Percentiles rank a stretch among this genome's conserved stretches.
phyloP scores from a whole-genome alignment of 2,797 vertebrate genomes.

The Acanthis flammea region DNA sequence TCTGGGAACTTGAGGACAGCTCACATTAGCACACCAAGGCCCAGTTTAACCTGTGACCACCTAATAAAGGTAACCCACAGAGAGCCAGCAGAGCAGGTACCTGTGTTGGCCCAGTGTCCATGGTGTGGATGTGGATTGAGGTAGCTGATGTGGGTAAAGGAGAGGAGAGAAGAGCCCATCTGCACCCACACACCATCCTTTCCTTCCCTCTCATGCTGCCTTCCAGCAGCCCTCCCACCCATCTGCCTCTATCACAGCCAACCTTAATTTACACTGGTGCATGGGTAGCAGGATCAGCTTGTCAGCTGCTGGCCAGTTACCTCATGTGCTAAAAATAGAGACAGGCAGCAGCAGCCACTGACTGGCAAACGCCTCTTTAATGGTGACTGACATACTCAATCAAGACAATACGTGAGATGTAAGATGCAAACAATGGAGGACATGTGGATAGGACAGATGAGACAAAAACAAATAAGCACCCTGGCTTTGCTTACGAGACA shows the following conservation, averaged over 20 bases:
- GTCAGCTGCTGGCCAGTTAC: conserved; percentile 11
- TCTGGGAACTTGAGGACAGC: background rate
- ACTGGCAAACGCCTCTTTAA: background rate
- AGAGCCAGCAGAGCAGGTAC: background rate
- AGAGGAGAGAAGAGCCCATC: background rate
- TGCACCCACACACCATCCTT: fast-evolving
- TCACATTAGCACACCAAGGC: background rate
- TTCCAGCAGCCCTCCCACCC: background rate
- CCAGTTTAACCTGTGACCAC: background rate
- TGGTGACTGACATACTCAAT: background rate
- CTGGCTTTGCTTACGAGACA: background rate
- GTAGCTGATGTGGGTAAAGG: background rate
- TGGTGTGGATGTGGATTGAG: fast-evolving
- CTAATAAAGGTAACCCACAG: background rate
- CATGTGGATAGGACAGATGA: background rate
- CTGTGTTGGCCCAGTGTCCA: background rate
- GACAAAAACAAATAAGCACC: background rate
- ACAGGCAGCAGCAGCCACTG: background rate
- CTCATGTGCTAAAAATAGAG: conserved; percentile 40
- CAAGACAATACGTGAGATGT: background rate
- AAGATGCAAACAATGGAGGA: background rate
- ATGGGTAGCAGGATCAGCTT: background rate
- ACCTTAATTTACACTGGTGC: background rate
- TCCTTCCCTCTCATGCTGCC: background rate
- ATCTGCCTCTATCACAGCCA: background rate